Evolutionary conservation across 2,888 invertebrate genomes (phyloP).

Genomic region (Stomorhina lunata): DNA sequence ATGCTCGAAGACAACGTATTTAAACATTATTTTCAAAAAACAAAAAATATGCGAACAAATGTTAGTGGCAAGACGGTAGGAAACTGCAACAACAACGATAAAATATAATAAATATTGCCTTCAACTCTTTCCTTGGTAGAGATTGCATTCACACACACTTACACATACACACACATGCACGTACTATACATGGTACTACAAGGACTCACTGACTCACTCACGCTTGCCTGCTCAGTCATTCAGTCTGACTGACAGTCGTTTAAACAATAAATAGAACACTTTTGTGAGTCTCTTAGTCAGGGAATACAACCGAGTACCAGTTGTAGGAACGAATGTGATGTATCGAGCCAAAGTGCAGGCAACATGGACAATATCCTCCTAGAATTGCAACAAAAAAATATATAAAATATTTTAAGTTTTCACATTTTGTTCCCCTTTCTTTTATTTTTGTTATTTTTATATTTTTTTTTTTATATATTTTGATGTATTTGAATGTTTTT

Average conservation of each 20-base stretch:
- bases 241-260: too few species aligned
- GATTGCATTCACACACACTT: conserved; percentile 3
- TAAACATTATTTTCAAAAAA: conserved; percentile 47
- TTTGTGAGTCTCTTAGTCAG: conserved; percentile 11
- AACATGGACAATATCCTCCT: conserved; percentile 37
- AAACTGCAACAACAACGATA: conserved; percentile 26
- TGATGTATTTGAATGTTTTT: conserved; percentile 53
- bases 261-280: conserved; percentile 38
- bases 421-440: not conserved
- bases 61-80: not conserved
- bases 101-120: conserved; percentile 57
- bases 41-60: conserved; percentile 9
- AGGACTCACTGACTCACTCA: not conserved
- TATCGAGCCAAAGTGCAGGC: not conserved
- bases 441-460: not conserved
- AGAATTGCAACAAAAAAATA: conserved; percentile 41
- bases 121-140: conserved; percentile 46
- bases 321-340: not conserved
- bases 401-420: conserved; percentile 38
- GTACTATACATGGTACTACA: not conserved
- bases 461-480: conserved; percentile 22
- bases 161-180: not conserved
- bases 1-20: conserved; percentile 18
- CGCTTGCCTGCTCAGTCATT: too few species aligned
- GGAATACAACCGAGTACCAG: too few species aligned